Conservation (phyloP, 2,888 invertebrate genomes). For the Tenthredo mesomela region DNA sequence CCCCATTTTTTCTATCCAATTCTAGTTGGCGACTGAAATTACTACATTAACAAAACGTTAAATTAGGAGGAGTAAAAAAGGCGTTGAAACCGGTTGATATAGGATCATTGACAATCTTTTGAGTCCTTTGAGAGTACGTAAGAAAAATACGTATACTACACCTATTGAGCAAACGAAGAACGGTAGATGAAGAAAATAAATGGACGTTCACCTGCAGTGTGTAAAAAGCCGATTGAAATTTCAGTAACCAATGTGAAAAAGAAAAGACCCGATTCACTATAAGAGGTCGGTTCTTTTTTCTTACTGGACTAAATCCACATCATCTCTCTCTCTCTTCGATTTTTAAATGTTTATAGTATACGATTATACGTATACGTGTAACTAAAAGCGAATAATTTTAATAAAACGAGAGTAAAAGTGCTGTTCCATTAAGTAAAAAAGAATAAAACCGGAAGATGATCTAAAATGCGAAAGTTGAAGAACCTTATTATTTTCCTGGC, state of each 20-base stretch:
- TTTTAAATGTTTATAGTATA: not conserved
- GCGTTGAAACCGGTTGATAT: not conserved
- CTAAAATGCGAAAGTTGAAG: not conserved
- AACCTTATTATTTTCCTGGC: slow-evolving; percentile 18
- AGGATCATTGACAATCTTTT: not conserved
- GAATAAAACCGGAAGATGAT: not conserved
- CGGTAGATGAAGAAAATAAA: not conserved
- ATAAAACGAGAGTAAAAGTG: not conserved
- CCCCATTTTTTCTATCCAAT: not conserved
- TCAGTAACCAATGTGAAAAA: not conserved
- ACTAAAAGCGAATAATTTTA: no score
- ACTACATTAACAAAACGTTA: not conserved
- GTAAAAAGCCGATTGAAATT: not conserved
- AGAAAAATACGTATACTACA: not conserved
- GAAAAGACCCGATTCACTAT: no score
- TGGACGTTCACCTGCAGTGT: not conserved
- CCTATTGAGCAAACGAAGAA: not conserved
- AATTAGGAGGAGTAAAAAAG: not conserved
- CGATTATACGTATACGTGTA: not conserved
- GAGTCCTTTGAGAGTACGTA: not conserved
- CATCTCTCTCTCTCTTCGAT: not conserved
- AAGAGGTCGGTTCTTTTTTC: not conserved
- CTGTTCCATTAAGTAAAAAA: not conserved
- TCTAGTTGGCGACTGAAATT: not conserved
- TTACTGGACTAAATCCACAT: slow-evolving; percentile 1